These are phyloP conservation scores for Boulengeromyrus knoepffleri DNA, from an alignment of 2,113 vertebrate genomes.

Conservation along the genomic window DNA sequence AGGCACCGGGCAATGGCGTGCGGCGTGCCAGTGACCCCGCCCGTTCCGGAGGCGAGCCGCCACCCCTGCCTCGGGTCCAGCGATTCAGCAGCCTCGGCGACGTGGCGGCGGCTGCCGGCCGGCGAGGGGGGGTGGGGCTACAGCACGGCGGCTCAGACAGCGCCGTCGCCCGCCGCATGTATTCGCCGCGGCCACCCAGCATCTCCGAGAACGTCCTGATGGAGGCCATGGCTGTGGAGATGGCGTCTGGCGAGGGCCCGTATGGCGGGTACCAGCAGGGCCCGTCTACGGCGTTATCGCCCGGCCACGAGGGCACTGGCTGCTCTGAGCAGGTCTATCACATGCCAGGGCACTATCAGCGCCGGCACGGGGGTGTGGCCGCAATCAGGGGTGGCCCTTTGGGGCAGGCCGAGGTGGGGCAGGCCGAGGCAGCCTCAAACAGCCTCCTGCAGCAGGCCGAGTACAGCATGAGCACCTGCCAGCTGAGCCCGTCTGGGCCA, in stretches of 20 bases:
- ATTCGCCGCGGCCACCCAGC: slow-evolving; percentile 81
- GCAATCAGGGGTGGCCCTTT: slow-evolving; percentile 5
- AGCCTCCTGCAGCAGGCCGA: slow-evolving; percentile 64
- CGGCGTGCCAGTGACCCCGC: slow-evolving; percentile 86
- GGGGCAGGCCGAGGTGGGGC: slow-evolving; percentile 20
- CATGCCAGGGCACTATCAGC: slow-evolving; percentile 43
- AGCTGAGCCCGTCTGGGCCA: slow-evolving; percentile 65
- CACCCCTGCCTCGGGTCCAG: slow-evolving; percentile 64
- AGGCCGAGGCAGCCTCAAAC: slow-evolving; percentile 49
- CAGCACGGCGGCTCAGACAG: slow-evolving; percentile 67
- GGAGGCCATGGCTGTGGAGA: slow-evolving; percentile 69
- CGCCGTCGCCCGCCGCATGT: slow-evolving; percentile 64
- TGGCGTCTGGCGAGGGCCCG: slow-evolving; percentile 54
- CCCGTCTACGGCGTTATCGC: slow-evolving; percentile 50
- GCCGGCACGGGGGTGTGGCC: slow-evolving; percentile 28
- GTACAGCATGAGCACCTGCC: slow-evolving; percentile 70
- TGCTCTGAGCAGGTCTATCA: slow-evolving; percentile 51
- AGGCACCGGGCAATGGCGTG: slow-evolving; percentile 55
- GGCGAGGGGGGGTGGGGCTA: slow-evolving; percentile 46
- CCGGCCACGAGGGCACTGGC: slow-evolving; percentile 51
- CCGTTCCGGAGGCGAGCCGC: slow-evolving; percentile 54
- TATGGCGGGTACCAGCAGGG: slow-evolving; percentile 66
- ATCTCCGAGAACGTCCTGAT: slow-evolving; percentile 83
- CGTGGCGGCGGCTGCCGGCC: slow-evolving; percentile 47
- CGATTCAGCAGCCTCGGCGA: slow-evolving; percentile 82